These are phyloP conservation scores for Parnassius orleans DNA, from an alignment of 2,888 invertebrate genomes.

Conservation along the genomic window DNA sequence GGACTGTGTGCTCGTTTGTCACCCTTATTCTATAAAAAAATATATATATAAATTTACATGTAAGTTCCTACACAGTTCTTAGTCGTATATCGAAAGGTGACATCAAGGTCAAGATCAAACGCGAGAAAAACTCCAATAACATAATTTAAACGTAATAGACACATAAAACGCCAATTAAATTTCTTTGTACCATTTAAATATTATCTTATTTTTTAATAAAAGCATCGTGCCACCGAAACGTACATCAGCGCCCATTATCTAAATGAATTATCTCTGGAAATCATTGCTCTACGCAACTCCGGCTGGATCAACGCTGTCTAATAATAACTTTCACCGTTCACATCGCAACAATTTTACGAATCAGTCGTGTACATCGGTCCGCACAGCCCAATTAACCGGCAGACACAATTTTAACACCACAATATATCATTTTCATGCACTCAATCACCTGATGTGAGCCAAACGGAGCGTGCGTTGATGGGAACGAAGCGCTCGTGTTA, in stretches of 20 bases:
- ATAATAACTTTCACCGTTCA: slow-evolving; percentile 25
- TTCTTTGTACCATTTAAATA: too few species aligned
- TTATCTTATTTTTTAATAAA: slow-evolving; percentile 3
- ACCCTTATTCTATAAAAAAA: too few species aligned
- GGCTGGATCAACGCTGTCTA: slow-evolving; percentile 3
- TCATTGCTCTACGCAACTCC: background rate
- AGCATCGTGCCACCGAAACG: slow-evolving; percentile 18
- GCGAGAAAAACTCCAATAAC: too few species aligned
- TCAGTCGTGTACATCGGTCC: slow-evolving; percentile 15
- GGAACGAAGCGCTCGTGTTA: slow-evolving; percentile 22
- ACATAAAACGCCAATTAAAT: too few species aligned
- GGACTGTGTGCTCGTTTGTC: too few species aligned
- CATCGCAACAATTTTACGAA: slow-evolving; percentile 22
- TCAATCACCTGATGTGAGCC: slow-evolving; percentile 10
- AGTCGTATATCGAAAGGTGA: too few species aligned
- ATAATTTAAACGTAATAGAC: too few species aligned
- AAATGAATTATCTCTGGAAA: slow-evolving; percentile 10
- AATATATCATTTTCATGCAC: slow-evolving; percentile 26
- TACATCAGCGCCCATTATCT: slow-evolving; percentile 7
- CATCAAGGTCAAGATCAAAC: too few species aligned
- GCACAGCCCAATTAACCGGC: slow-evolving; percentile 22
- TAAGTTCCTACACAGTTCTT: too few species aligned
- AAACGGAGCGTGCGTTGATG: slow-evolving; percentile 26
- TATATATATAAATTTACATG: too few species aligned
- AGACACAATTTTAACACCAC: slow-evolving; percentile 25